Evolutionary conservation across 2,888 invertebrate species (phyloP), one percentile per base, ranked within the genome.

Genomic region (Anthrax anthrax): DNA sequence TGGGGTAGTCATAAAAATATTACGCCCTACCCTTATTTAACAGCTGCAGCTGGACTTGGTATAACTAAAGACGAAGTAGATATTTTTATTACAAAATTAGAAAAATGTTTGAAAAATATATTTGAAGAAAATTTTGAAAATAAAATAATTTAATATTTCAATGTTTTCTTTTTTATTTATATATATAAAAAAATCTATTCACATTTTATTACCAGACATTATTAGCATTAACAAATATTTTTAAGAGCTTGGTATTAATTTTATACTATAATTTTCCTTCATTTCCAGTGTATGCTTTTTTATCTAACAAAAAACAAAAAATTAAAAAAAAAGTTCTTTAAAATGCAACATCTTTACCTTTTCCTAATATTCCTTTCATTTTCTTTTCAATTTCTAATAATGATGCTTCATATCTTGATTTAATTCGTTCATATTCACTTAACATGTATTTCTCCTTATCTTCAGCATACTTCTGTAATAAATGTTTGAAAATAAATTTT

Each of bases 1-100:
- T 86, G 82, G 77, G 84, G 84, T 42, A 72, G 80, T 12, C 84
- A 85, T 62, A 70, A 9, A 12, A 12, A 32, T 32, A 12, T 9
- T 4, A 32, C 29, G 12, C 13, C 29, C 8, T 32, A 12, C 12
- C 74, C 81, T 3, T 86, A 86, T 60, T 66, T 86, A 52, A 86
- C 85, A 4, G 81, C 80, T 43, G 84, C 85, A 16, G 81, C 84
- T 4, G 72, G 78, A 8, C 64, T 87, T 36, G 85, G 85, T 4
- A 74, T 83, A 63, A 73, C 72, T 40, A 70, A 71, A 52, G 57
- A 63, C 4, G 85, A 86, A 57, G 74, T 85, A n/a, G 80, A 83
- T 58, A 61, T 69, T 18, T 84, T 85, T 61, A 69, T 81, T 42
- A 71, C 72, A 52, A 72, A 80, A 56, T 65, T 86, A 42, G 72